Evolutionary conservation across 2,888 invertebrate genomes (phyloP).

Genomic region (Cantharis rufa): DNA sequence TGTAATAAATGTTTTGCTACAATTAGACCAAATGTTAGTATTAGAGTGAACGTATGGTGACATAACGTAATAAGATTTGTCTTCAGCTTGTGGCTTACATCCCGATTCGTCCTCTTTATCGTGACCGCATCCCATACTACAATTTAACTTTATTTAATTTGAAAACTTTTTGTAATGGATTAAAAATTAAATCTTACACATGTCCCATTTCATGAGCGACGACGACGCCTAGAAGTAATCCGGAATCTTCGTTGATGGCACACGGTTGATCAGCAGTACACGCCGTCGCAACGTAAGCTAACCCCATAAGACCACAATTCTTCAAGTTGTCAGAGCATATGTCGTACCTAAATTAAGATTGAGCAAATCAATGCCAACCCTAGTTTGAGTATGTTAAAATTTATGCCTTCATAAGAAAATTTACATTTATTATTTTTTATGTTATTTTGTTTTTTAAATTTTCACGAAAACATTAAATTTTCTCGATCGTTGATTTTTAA

Average conservation of each 20-base stretch:
- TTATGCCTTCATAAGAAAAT: not conserved
- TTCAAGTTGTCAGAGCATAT: slow-evolving; percentile 57
- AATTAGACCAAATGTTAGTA: slow-evolving; percentile 62
- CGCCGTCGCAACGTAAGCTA: slow-evolving; percentile 69
- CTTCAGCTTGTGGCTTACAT: slow-evolving; percentile 55
- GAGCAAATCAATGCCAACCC: not conserved
- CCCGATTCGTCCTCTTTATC: slow-evolving; percentile 53
- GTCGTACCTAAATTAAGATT: slow-evolving; percentile 55
- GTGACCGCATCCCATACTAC: slow-evolving; percentile 56
- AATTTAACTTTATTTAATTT: slow-evolving; percentile 12
- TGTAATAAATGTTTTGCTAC: slow-evolving; percentile 61
- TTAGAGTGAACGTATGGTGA: slow-evolving; percentile 60
- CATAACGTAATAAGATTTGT: slow-evolving; percentile 63
- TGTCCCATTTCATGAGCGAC: slow-evolving; percentile 73
- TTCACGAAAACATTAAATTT: not conserved
- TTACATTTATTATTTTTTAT: not conserved
- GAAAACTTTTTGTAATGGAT: slow-evolving; percentile 23
- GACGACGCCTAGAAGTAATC: slow-evolving; percentile 66
- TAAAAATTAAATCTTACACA: slow-evolving; percentile 59
- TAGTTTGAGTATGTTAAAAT: not conserved
- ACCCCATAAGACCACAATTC: slow-evolving; percentile 64
- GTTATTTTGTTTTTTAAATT: not conserved
- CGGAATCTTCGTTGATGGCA: slow-evolving; percentile 71
- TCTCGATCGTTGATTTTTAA: not conserved
- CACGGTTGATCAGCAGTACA: slow-evolving; percentile 66